A percentile compares a stretch with the other conserved stretches of the same genome.
Conservation (phyloP, 2,888 invertebrate species). For the Chironomus riparius region DNA sequence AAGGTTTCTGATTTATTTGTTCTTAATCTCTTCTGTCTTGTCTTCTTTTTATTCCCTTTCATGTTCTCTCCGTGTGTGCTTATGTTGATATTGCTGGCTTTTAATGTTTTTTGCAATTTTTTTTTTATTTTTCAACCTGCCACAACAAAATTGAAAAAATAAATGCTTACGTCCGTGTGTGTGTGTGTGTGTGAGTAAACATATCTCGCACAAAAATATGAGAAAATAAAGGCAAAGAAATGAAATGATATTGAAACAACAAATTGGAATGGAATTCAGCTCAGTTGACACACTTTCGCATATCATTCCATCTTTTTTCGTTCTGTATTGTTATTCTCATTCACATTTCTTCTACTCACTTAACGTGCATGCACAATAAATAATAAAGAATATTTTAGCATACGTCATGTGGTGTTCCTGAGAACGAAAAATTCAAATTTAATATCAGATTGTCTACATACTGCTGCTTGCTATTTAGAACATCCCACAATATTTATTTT, state of each 20-base stretch:
- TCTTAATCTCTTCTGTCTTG: too few species aligned
- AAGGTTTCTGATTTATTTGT: too few species aligned
- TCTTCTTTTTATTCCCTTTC: too few species aligned
- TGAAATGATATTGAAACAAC: not conserved
- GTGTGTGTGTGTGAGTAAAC: not conserved
- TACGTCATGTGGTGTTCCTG: not conserved
- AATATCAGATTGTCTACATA: not conserved
- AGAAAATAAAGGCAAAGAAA: not conserved
- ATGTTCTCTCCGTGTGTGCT: too few species aligned
- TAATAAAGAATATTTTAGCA: not conserved
- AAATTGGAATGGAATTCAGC: slow-evolving; percentile 7
- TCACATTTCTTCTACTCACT: not conserved
- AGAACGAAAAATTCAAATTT: not conserved
- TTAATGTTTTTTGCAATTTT: not conserved
- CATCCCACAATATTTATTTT: too few species aligned
- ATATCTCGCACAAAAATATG: not conserved
- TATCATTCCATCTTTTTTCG: not conserved
- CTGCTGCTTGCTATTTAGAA: too few species aligned
- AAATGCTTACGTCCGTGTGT: not conserved
- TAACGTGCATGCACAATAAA: not conserved
- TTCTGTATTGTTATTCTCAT: not conserved
- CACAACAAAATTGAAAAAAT: not conserved
- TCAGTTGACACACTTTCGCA: slow-evolving; percentile 6
- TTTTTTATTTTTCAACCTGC: not conserved
- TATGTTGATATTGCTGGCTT: not conserved